Conservation (phyloP, 2,113 vertebrate species). For the Dolichotis patagonum region DNA sequence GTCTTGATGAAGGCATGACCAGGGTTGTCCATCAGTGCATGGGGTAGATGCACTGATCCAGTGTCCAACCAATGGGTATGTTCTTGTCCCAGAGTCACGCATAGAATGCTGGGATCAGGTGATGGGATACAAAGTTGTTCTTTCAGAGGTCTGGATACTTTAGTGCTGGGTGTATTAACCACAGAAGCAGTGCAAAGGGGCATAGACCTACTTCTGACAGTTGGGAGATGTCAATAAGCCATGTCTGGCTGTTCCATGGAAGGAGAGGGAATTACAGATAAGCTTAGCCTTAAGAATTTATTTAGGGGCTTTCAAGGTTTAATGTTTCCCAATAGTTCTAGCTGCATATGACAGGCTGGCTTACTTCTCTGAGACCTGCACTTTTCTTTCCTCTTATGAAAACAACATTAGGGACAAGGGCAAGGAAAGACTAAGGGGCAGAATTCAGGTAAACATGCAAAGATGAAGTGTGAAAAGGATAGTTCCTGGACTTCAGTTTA, state of each 20-base stretch:
- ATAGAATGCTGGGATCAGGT: constrained; percentile 94
- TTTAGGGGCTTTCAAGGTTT: constrained; percentile 59
- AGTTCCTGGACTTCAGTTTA: background rate
- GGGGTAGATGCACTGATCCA: constrained; percentile 97
- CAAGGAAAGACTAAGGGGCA: constrained; percentile 13
- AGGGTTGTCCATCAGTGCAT: constrained; percentile 98
- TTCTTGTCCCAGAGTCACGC: constrained; percentile 93
- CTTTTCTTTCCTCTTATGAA: background rate
- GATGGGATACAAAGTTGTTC: constrained; percentile 98
- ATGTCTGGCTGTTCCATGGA: constrained; percentile 22
- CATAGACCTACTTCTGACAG: constrained; percentile 2
- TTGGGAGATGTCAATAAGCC: constrained; percentile 47
- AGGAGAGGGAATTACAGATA: constrained; percentile 36
- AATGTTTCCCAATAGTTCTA: constrained; percentile 51
- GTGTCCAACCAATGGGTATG: constrained; percentile 94
- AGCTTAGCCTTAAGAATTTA: constrained; percentile 65
- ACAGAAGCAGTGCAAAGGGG: constrained; percentile 66
- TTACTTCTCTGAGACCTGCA: background rate
- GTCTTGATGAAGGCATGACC: constrained; percentile 98
- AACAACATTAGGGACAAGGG: constrained; percentile 66
- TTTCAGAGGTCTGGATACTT: constrained; percentile 97
- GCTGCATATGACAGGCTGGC: constrained; percentile 36
- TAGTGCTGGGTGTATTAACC: constrained; percentile 86
- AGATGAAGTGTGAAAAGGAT: constrained; percentile 31
- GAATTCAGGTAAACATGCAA: background rate